Percentiles rank a stretch among this genome's conserved stretches.
Conservation (phyloP, 1,140 invertebrate genomes). For the Coelopa frigida region DNA sequence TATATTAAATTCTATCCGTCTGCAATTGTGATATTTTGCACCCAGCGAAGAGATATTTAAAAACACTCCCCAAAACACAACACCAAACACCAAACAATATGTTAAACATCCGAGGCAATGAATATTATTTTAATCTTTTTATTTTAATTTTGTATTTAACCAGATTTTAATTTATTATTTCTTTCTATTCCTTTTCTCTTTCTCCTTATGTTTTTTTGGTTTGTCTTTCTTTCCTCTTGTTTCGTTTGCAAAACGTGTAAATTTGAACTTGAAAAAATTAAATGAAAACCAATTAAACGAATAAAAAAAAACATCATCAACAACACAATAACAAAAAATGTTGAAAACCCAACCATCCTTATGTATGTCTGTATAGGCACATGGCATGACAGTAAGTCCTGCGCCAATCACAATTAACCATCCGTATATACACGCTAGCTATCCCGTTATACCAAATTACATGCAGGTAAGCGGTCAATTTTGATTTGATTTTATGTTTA, state of each 20-base stretch:
- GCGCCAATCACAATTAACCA: conserved; percentile 47
- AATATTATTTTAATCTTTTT: conserved; percentile 3
- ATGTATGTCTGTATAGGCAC: conserved; percentile 29
- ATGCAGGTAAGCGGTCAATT: conserved; percentile 39
- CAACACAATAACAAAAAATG: conserved; percentile 1
- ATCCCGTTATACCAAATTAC: conserved; percentile 46
- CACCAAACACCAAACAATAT: not conserved
- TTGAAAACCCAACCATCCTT: conserved; percentile 1
- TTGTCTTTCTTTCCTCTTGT: not conserved
- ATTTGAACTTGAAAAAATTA: not conserved
- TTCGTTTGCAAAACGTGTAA: conserved; percentile 5
- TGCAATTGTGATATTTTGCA: not conserved
- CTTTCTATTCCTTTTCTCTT: conserved; percentile 9
- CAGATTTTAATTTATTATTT: conserved; percentile 10
- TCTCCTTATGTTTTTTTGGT: conserved; percentile 9
- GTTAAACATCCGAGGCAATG: not conserved
- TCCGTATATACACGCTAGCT: conserved; percentile 46
- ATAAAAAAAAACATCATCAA: conserved; percentile 1
- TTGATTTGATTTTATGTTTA: conserved; percentile 10
- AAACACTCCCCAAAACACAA: not conserved
- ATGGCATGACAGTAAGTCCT: conserved; percentile 46
- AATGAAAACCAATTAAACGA: not conserved
- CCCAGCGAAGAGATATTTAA: too few species aligned
- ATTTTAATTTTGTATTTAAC: not conserved
- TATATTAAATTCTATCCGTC: conserved; percentile 2